These are phyloP conservation scores for Aphodius granarius DNA, from an alignment of 2,888 invertebrate genomes.

Conservation along the genomic window DNA sequence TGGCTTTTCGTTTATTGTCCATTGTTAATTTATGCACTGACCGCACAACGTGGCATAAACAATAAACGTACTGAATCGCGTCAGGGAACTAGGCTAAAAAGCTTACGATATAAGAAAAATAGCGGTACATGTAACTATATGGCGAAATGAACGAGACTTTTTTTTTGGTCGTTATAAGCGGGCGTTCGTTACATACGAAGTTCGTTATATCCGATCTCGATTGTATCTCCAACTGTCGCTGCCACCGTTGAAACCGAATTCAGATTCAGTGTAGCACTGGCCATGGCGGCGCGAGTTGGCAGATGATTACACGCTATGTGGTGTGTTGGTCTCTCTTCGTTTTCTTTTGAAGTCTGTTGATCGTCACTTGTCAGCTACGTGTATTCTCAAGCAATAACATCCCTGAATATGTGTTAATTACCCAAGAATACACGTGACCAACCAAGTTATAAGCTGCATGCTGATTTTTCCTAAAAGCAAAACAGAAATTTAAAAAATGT, in stretches of 20 bases:
- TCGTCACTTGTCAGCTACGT: slow-evolving; percentile 88
- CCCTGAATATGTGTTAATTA: slow-evolving; percentile 93
- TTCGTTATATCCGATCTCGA: no score
- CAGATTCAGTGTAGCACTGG: no score
- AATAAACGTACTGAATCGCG: background rate
- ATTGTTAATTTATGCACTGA: background rate
- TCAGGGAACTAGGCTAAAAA: background rate
- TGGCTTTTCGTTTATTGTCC: background rate
- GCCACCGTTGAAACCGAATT: no score
- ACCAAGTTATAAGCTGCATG: slow-evolving; percentile 62
- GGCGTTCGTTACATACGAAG: no score
- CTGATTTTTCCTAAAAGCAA: background rate
- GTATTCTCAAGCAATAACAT: slow-evolving; percentile 99
- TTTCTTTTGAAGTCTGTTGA: slow-evolving; percentile 10
- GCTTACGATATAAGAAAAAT: background rate
- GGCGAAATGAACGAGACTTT: no score
- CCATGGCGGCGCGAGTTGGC: no score
- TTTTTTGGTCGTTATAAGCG: no score
- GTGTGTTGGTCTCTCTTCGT: background rate
- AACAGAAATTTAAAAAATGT: background rate
- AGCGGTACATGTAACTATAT: no score
- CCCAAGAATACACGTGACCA: slow-evolving; percentile 99
- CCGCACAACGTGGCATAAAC: background rate
- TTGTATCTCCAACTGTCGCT: no score
- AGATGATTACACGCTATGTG: no score